phyloP scores from a whole-genome alignment of 2,797 vertebrate species.

The Lycodopsis pacificus region DNA sequence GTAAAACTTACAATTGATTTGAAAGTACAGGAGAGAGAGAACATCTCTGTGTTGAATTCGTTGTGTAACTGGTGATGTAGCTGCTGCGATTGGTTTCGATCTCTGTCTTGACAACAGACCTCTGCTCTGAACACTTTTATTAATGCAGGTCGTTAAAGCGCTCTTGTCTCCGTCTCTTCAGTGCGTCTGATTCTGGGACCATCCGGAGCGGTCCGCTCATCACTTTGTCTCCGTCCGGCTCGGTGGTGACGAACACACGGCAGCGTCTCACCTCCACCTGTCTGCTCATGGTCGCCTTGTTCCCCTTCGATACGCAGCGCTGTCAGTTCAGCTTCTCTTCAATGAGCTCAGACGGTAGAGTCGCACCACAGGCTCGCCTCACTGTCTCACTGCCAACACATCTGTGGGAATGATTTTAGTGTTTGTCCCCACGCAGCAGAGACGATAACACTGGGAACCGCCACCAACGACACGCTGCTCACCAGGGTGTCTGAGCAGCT shows the following conservation, averaged over 20 bases:
- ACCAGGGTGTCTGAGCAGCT: fast-evolving
- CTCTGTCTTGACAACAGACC: too few relatives aligned
- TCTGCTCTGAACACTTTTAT: too few relatives aligned
- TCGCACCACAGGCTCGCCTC: not conserved
- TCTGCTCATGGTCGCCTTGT: conserved; percentile 38
- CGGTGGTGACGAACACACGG: fast-evolving
- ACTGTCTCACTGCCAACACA: too few relatives aligned
- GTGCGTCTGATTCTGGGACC: conserved; percentile 48
- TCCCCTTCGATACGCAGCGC: conserved; percentile 57
- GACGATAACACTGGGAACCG: fast-evolving
- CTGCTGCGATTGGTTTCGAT: too few relatives aligned
- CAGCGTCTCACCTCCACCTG: conserved; percentile 70
- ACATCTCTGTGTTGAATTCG: too few relatives aligned
- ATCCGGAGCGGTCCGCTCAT: fast-evolving
- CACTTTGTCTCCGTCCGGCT: not conserved
- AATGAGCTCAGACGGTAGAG: conserved; percentile 14
- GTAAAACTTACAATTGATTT: too few relatives aligned
- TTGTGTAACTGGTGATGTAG: too few relatives aligned
- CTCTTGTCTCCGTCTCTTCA: conserved; percentile 14
- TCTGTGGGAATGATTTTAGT: too few relatives aligned
- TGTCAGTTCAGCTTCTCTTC: conserved; percentile 56
- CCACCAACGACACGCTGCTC: fast-evolving
- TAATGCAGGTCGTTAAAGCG: too few relatives aligned
- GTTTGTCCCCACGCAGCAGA: not conserved
- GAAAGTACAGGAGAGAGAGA: too few relatives aligned